Percentiles rank a stretch among this genome's conserved stretches.
Evolutionary conservation across 1,140 invertebrate species (phyloP).

Genomic region (Eulimnadia texana): DNA sequence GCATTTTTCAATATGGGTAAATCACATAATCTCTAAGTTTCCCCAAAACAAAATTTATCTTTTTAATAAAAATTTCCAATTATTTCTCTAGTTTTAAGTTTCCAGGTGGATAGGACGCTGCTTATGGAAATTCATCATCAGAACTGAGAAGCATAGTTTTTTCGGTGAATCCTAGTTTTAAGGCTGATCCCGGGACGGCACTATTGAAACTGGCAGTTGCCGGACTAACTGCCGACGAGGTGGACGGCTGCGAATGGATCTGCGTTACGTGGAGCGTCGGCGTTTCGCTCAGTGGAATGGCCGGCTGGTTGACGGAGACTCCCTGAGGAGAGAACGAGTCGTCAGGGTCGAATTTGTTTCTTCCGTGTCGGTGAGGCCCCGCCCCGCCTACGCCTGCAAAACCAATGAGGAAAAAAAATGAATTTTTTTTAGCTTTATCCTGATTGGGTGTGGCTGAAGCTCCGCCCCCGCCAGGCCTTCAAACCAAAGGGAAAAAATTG

Average conservation of each 20-base stretch:
- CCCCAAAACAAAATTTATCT: too few species aligned
- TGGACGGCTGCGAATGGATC: not conserved
- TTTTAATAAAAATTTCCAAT: too few species aligned
- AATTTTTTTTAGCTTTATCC: too few species aligned
- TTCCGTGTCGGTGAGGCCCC: not conserved
- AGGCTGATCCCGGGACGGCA: conserved; percentile 7
- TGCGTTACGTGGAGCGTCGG: not conserved
- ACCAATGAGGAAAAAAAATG: not conserved
- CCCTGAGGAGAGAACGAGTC: not conserved
- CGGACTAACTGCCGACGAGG: not conserved
- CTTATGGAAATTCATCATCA: conserved; percentile 88
- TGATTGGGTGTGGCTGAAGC: too few species aligned
- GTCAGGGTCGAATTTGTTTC: not conserved
- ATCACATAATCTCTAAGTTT: too few species aligned
- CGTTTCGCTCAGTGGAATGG: not conserved
- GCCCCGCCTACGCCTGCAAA: not conserved
- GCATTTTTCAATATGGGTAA: too few species aligned
- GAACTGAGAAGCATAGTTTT: conserved; percentile 91
- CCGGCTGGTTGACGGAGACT: not conserved
- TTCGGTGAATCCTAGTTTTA: conserved; percentile 58
- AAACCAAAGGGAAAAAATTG: too few species aligned
- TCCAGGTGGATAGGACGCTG: not conserved
- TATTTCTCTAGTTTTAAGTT: too few species aligned
- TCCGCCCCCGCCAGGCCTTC: too few species aligned
- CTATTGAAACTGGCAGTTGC: not conserved